phyloP scores from a whole-genome alignment of 2,113 vertebrate species.

The Scophthalmus maximus region DNA sequence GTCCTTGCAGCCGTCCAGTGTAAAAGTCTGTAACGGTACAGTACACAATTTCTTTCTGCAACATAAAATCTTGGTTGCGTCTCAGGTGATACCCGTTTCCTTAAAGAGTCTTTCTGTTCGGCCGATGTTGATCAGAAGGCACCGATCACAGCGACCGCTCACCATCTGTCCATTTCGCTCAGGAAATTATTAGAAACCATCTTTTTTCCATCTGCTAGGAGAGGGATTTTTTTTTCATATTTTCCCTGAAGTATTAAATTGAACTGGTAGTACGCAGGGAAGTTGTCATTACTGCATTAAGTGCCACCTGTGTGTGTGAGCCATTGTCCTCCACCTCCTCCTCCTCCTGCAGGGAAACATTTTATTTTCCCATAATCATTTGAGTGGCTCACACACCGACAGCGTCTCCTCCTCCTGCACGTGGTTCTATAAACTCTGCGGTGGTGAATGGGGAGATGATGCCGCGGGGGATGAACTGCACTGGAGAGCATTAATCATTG shows the following conservation, averaged over 20 bases:
- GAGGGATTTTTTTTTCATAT: not conserved
- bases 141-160: not conserved
- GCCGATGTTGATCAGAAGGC: constrained; percentile 15
- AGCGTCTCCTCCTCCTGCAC: not conserved
- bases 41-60: not conserved
- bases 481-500: not conserved
- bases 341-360: not conserved
- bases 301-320: not conserved
- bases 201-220: not conserved
- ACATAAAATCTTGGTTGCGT: not conserved
- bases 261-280: not conserved
- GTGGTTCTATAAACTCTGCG: not conserved
- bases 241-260: constrained; percentile 20
- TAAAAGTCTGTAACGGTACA: constrained; percentile 8
- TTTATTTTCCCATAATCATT: constrained; percentile 15
- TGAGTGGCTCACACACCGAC: constrained; percentile 1
- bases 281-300: not conserved
- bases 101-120: not conserved
- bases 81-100: not conserved
- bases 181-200: not conserved
- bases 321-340: not conserved
- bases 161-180: too few species aligned
- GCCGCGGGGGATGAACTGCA: not conserved
- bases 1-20: constrained; percentile 22
- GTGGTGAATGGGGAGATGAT: constrained; percentile 1